phyloP scores from a whole-genome alignment of 1,140 invertebrate genomes.

The Drosophila tsacasi region DNA sequence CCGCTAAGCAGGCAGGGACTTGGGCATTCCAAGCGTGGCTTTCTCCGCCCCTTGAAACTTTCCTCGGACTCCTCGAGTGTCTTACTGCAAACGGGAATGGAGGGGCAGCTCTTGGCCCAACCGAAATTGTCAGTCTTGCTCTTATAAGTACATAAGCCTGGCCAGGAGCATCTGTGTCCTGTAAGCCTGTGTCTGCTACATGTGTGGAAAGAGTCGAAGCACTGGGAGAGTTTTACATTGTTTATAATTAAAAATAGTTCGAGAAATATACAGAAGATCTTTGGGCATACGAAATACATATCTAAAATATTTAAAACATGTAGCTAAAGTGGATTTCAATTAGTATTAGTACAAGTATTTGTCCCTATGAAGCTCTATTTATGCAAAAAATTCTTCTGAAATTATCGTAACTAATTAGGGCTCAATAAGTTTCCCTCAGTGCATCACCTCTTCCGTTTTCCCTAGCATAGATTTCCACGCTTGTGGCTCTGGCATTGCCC shows the following conservation, averaged over 20 bases:
- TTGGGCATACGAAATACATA: no score
- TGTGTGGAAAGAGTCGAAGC: slow-evolving; percentile 12
- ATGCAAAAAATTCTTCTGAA: rapidly evolving
- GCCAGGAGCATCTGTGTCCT: slow-evolving; percentile 65
- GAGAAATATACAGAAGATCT: not conserved
- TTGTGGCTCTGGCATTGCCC: slow-evolving; percentile 54
- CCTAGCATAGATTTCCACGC: slow-evolving; percentile 58
- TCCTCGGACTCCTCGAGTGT: slow-evolving; percentile 14
- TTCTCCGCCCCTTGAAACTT: not conserved
- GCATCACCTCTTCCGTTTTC: not conserved
- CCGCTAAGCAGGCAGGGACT: slow-evolving; percentile 62
- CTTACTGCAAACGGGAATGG: slow-evolving; percentile 51
- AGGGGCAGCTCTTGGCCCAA: slow-evolving; percentile 42
- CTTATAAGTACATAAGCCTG: slow-evolving; percentile 70
- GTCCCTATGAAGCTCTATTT: no score
- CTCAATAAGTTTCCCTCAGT: not conserved
- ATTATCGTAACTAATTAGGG: not conserved
- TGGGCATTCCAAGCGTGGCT: slow-evolving; percentile 11
- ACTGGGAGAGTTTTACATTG: not conserved
- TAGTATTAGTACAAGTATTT: no score
- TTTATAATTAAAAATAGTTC: not conserved
- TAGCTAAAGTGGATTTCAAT: not conserved
- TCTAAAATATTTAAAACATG: not conserved
- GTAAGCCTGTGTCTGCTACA: slow-evolving; percentile 21
- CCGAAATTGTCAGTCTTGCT: slow-evolving; percentile 75